Evolutionary conservation across 2,113 vertebrate species (phyloP), one percentile per base, ranked within the genome.

Genomic region (Tyto alba): DNA sequence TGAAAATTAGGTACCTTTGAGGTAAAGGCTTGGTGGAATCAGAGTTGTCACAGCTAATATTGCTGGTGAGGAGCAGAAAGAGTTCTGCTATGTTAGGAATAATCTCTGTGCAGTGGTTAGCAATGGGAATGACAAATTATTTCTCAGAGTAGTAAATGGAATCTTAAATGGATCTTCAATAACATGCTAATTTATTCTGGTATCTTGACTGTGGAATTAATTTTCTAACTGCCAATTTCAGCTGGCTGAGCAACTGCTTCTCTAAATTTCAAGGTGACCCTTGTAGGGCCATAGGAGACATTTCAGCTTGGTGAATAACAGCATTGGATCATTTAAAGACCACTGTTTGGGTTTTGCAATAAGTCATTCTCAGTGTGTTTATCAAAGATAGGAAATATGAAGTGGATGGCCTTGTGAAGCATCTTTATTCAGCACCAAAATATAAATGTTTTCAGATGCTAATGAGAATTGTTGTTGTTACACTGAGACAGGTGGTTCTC

Each of bases 111-210:
- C 26, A 8, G n/a, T 89, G 20, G 63, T 40, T 86, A 63, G 52
- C 20, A 66, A 78, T 56, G 38, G 45, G 57, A 94, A 92, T 38
- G 67, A 82, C 52, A 82, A 94, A 95, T 92, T 40, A 88, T 91
- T 94, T 91, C 56, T 68, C 34, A 48, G 29, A 88, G 47, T 16
- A 60, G 20, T 69, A 95, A 86, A 90, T 18, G 63, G 76, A 95
- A 94, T 97, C 85, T 95, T 92, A 93, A 96, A 90, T 83, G 52
- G 59, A 88, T 93, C 88, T 96, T 90, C 82, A 92, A 59, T 71
- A 93, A 59, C 73, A 89, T 68, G 60, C 45, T 95, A 95, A 96
- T 96, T 94, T 91, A 87, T 34, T 56, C 56, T 78, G 29, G 30
- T 96, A 85, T 96, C 85, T 95, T 74, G 89, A 78, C 60, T 55